phyloP scores from a whole-genome alignment of 2,888 invertebrate species.

The Pachliopta kotzebuea region DNA sequence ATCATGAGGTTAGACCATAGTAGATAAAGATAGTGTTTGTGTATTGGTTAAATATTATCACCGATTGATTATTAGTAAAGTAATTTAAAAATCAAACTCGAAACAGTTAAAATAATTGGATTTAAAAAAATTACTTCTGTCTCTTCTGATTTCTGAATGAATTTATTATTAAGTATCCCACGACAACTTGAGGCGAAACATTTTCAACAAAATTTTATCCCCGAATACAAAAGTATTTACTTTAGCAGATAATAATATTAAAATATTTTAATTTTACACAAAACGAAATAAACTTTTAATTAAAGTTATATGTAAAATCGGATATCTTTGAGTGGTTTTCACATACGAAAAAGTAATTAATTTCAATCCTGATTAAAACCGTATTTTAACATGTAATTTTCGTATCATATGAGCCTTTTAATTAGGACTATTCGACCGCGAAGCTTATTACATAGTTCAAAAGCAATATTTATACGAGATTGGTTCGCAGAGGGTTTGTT shows the following conservation, averaged over 20 bases:
- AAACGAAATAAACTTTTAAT: conserved; percentile 13
- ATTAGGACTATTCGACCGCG: conserved; percentile 51
- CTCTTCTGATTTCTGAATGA: no score
- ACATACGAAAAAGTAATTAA: conserved; percentile 39
- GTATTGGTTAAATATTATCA: no score
- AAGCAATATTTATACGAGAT: conserved; percentile 57
- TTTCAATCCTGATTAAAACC: conserved; percentile 35
- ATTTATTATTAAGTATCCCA: no score
- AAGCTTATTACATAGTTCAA: conserved; percentile 47
- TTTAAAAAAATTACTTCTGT: no score
- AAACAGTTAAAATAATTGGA: no score
- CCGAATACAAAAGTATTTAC: no score
- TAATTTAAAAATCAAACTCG: no score
- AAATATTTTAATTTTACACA: conserved; percentile 1
- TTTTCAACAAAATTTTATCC: no score
- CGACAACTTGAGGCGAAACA: no score
- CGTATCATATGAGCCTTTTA: conserved; percentile 49
- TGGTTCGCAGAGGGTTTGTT: conserved; percentile 45
- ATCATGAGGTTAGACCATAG: no score
- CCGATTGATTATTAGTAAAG: no score
- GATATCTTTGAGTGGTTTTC: conserved; percentile 17
- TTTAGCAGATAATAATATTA: neutral
- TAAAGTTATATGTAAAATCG: neutral
- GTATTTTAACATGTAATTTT: conserved; percentile 33
- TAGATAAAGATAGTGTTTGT: no score